phyloP scores from a whole-genome alignment of 2,888 invertebrate genomes.

The Drepana falcataria region DNA sequence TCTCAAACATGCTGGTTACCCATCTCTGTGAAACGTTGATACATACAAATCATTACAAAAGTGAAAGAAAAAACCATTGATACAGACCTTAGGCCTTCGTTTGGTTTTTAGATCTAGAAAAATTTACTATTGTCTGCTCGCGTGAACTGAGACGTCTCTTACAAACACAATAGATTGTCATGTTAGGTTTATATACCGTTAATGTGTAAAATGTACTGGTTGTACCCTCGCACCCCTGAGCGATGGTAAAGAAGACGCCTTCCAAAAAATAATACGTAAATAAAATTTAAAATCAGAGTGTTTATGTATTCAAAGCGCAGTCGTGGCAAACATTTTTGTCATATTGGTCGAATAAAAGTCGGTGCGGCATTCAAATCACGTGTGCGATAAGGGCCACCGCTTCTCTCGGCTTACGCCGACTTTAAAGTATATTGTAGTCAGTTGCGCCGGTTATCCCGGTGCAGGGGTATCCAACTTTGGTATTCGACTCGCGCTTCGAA shows the following conservation, averaged over 20 bases:
- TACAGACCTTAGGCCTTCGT: no score
- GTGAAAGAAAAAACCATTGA: no score
- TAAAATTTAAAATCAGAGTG: conserved; percentile 30
- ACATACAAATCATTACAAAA: no score
- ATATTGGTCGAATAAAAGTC: conserved; percentile 61
- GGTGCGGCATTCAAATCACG: conserved; percentile 56
- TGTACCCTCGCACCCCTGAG: background rate
- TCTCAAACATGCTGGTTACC: no score
- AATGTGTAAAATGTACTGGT: background rate
- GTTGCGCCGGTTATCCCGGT: conserved; percentile 44
- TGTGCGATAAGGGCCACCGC: conserved; percentile 59
- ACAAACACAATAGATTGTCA: no score
- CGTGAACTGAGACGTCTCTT: no score
- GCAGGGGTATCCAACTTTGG: conserved; percentile 42
- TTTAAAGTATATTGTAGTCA: conserved; percentile 63
- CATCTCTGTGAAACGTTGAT: no score
- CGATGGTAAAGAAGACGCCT: background rate
- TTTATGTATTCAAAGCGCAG: conserved; percentile 59
- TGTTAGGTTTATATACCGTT: background rate
- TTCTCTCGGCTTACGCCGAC: conserved; percentile 52
- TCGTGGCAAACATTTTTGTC: conserved; percentile 59
- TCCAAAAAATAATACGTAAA: conserved; percentile 13
- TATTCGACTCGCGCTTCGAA: conserved; percentile 56
- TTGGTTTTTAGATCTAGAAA: no score
- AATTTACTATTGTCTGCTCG: no score